Evolutionary conservation across 2,797 vertebrate genomes (phyloP), one percentile per base, ranked within the genome.

Genomic region (Malurus leucopterus): DNA sequence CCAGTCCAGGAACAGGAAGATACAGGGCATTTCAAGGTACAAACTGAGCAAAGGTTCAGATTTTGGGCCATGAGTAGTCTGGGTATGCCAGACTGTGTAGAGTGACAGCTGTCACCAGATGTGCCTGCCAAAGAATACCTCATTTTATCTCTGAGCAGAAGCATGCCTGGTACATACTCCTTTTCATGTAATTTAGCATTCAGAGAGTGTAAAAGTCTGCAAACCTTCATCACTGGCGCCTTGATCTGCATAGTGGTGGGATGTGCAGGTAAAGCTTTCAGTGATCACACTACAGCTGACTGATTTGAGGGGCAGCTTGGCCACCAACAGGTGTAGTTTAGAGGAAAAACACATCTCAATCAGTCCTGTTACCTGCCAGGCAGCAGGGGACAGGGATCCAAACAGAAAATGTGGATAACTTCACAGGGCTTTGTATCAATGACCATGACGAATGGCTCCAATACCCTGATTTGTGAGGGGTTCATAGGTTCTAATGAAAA

Each of bases 141-240:
- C 32, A 5, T 67, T 82, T 74, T 73, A 67, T 40, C 13, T 43
- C 40, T 47, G 17, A 68, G 67, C 55, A 82, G 51, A 79, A 62
- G 29, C 38, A 87, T 21, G 43, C 18, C 15, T 61, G 43, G 15
- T 53, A 7, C 8, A 6, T 71, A 83, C 47, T 69, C 30, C 58
- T 82, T 49, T 67, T 59, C 23, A 1, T 53, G 27, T 77, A 14
- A 21, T 71, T 68, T 91, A 50, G 36, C 58, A 74, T n/a, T 12
- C 15, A 69, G 51, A 27, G 62, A 50, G 8, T 1, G 0, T 34
- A n/a, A 54, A 84, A 76, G 27, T 17, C 22, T 73, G 36, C 15
- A 57, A 20, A 18, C 43, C 36, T 19, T 57, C 0, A 0, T 43
- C 1, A 1, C 38, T 77, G 40, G 32, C 26, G 7, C 2, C 1